phyloP scores from a whole-genome alignment of 2,797 vertebrate species.

The Eremophila alpestris region DNA sequence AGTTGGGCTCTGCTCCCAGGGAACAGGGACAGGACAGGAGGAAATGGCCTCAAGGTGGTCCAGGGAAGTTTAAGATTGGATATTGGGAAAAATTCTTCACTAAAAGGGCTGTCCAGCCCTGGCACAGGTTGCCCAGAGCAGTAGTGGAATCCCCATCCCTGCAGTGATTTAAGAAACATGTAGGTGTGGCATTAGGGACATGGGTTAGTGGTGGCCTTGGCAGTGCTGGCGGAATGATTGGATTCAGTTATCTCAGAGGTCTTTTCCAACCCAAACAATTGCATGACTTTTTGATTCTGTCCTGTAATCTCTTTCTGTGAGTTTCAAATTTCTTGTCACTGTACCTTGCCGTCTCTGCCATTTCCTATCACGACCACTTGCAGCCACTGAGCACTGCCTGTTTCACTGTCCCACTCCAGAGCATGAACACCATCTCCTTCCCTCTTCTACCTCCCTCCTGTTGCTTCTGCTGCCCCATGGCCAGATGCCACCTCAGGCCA shows the following conservation, averaged over 20 bases:
- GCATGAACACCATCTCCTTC: not conserved
- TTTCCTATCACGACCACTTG: not conserved
- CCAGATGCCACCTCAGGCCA: not conserved
- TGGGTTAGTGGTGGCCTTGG: not conserved
- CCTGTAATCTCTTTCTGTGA: not conserved
- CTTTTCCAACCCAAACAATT: not conserved
- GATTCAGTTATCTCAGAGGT: not conserved
- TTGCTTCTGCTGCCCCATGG: not conserved
- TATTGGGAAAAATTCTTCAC: not conserved
- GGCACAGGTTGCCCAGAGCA: not conserved
- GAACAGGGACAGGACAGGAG: not conserved
- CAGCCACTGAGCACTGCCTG: not conserved
- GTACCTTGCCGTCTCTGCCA: not conserved
- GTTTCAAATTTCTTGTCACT: not conserved
- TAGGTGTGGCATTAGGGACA: not conserved
- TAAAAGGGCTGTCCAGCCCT: not conserved
- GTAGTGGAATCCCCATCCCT: not conserved
- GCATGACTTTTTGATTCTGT: not conserved
- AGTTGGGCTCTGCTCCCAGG: not conserved
- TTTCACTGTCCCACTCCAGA: not conserved
- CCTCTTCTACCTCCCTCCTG: not conserved
- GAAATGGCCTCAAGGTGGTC: not conserved
- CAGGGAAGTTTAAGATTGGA: not conserved
- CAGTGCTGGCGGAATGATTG: not conserved
- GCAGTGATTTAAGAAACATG: not conserved